These are phyloP conservation scores for Stenodera caucasica DNA, from an alignment of 2,888 invertebrate genomes.

Conservation along the genomic window DNA sequence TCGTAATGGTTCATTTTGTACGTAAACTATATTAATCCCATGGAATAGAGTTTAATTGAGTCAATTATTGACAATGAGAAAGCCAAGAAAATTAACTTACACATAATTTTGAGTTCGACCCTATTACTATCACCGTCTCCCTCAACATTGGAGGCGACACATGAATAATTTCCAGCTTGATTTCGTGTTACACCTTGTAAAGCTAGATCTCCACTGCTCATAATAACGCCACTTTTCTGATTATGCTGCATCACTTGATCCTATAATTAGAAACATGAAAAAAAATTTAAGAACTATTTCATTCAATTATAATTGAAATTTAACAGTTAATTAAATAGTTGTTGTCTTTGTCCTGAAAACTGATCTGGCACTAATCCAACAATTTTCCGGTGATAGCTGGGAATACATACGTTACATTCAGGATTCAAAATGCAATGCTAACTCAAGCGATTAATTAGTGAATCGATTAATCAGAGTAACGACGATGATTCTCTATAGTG, in stretches of 20 bases:
- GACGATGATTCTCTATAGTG: neutral
- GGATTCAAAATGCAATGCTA: conserved; percentile 13
- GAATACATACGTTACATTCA: conserved; percentile 16
- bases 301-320: no score
- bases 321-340: conserved; percentile 14
- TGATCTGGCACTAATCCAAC: conserved; percentile 20
- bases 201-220: conserved; percentile 80
- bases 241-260: conserved; percentile 84
- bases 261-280: conserved; percentile 56
- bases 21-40: no score
- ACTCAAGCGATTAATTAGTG: conserved; percentile 21
- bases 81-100: conserved; percentile 64
- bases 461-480: conserved; percentile 26
- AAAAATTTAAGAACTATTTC: no score
- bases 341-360: conserved; percentile 15
- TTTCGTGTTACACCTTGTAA: conserved; percentile 77
- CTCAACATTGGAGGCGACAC: conserved; percentile 88
- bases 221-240: conserved; percentile 83
- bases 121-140: conserved; percentile 84
- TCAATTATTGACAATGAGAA: conserved; percentile 16
- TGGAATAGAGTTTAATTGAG: neutral
- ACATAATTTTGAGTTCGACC: conserved; percentile 84
- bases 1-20: neutral
- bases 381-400: conserved; percentile 12
- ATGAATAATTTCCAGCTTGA: conserved; percentile 85